Base-by-base conservation (phyloP, 2,888 invertebrate species). In the Amblyteles armatorius region DNA sequence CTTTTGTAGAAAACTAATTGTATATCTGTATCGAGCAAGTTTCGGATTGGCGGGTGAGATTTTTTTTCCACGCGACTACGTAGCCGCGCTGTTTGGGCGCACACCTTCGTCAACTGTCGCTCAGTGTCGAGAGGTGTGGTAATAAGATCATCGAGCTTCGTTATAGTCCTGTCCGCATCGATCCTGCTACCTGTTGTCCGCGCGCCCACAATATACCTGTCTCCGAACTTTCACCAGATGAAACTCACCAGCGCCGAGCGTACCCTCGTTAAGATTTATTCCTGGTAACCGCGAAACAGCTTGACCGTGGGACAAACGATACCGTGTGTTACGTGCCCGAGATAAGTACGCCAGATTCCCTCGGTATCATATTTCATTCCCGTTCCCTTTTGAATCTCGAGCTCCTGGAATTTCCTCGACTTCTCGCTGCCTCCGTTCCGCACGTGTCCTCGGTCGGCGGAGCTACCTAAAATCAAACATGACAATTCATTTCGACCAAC, bases 251-350 rank as follows among this genome's bases (percentile, higher is more conserved):
- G 69, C 63, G 50, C 44, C 52, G 29, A 60, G 67, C 74, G 69
- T 40, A 63, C 33, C 33, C 65, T 83, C 69, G 65, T 72, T 69
- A 48, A 55, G n/a, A 73, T 80, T 78, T 69, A 71, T 78, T 80
- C 52, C 29, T 16, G 79, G 65, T 73, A 84, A 82, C 84, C 84
- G 74, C 84, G 74, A 84, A 84, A 79, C 36, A 52, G 60, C 71
- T 85, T 85, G 82, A 85, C 85, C 85, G 72, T 82, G 82, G 76
- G 82, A 84, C 72, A 60, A 74, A 78, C n/a, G 65, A 57, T 63
- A 16, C 52, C 26, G 50, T 52, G 60, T 55, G 55, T 82, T 84
- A 77, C 78, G 65, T 74, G 44, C 26, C 11, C 33, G 29, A 16
- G 48, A 63, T 22, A 76, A 76, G 13, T 74, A 22, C 65, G 52